Evolutionary conservation across 1,140 invertebrate genomes (phyloP), one percentile per base, ranked within the genome.

Genomic region (Drosophila sturtevanti): DNA sequence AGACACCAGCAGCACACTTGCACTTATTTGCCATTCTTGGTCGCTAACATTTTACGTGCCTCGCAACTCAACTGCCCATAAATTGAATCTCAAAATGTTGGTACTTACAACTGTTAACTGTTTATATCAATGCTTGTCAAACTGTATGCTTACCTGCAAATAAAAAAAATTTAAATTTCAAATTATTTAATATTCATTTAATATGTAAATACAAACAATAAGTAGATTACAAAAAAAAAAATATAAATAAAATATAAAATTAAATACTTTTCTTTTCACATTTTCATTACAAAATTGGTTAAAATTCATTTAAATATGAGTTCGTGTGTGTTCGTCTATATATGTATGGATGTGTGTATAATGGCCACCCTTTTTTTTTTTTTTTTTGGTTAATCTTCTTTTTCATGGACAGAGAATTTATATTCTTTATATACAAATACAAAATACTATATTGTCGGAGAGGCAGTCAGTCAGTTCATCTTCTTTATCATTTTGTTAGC

Each of bases 141-240:
- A 72, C 38, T 67, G 63, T 55, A 9, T 18, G 44, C 65, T 84
- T 80, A 89, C 84, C 84, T 89, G 79, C 14, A 87, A 87, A 16
- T 34, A 66, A 18, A 64, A 55, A 22, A 82, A 16, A 18, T 1
- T 1, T 34, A 72, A 58, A 34, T 51, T 6, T 18, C 6, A 51
- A 44, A 44, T 63, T 44, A n/a, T n/a, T n/a, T n/a, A n/a, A n/a
- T n/a, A n/a, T n/a, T n/a, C n/a, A n/a, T 24, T 31, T 24, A n/a
- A n/a, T n/a, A n/a, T n/a, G n/a, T n/a, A n/a, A n/a, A n/a, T n/a
- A n/a, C n/a, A n/a, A n/a, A n/a, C n/a, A n/a, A n/a, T n/a, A 74
- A 38, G 11, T 37, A 54, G 24, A 37, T 4, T 31, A n/a, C 4
- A 24, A 11, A 6, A 6, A 6, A 5, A 31, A 31, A 31, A 31